Evolutionary conservation across 37 sponge, comb jelly and placozoan genomes (phyloP).

Genomic region (Beroe ovata): DNA sequence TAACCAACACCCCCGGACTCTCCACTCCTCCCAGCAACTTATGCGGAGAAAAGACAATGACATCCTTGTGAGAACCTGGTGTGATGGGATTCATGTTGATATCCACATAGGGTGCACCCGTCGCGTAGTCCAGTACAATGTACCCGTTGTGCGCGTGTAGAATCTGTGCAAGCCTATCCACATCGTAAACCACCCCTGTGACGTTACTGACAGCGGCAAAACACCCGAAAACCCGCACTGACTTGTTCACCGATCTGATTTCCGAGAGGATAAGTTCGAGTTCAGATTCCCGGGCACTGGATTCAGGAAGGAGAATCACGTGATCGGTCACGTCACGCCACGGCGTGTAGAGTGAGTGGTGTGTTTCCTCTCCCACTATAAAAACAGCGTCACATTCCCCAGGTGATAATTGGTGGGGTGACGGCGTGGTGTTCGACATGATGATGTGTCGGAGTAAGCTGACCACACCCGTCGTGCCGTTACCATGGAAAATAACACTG

Average conservation of each 20-base stretch:
- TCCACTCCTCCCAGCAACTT: constrained; percentile 92
- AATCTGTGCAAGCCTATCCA: constrained; percentile 42
- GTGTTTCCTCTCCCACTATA: constrained; percentile 55
- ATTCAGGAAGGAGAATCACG: constrained; percentile 17
- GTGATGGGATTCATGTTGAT: constrained; percentile 80
- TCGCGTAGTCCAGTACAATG: constrained; percentile 45
- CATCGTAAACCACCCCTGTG: constrained; percentile 58
- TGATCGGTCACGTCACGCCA: constrained; percentile 25
- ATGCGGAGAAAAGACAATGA: constrained; percentile 85
- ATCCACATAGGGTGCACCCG: constrained; percentile 75
- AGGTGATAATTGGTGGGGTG: constrained; percentile 3
- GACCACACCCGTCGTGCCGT: constrained; percentile 86
- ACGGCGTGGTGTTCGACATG: background rate
- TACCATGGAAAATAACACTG: constrained; percentile 85
- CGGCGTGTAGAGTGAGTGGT: constrained; percentile 65
- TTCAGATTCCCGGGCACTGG: background rate
- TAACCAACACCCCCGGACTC: constrained; percentile 85
- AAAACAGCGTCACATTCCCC: background rate
- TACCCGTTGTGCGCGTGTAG: constrained; percentile 14
- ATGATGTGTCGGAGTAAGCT: constrained; percentile 76
- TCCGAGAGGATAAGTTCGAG: constrained; percentile 16
- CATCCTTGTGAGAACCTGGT: constrained; percentile 77
- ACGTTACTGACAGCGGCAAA: constrained; percentile 53
- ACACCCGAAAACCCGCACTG: constrained; percentile 40
- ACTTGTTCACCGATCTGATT: background rate